Evolutionary conservation across 2,113 vertebrate species (phyloP).

Genomic region (Kryptolebias marmoratus): DNA sequence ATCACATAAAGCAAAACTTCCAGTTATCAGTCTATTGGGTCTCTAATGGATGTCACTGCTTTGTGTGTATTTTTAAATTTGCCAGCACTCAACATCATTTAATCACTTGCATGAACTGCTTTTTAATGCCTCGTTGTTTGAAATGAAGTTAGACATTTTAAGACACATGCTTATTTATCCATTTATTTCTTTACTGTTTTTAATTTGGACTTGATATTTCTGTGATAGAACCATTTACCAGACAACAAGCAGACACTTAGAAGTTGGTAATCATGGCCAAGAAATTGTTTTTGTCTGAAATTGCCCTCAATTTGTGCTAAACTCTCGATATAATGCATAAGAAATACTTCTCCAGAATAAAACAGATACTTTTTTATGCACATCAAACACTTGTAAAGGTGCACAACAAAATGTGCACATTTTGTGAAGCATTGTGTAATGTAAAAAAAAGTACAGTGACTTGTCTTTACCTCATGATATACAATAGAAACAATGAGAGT

Average conservation of each 20-base stretch:
- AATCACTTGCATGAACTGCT: not conserved
- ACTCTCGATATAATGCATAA: not conserved
- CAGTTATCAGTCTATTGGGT: not conserved
- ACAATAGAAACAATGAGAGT: no score
- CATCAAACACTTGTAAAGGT: not conserved
- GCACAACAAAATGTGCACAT: not conserved
- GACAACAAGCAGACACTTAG: conserved; percentile 18
- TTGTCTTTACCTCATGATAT: no score
- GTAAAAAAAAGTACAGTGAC: not conserved
- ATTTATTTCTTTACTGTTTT: not conserved
- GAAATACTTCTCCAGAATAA: not conserved
- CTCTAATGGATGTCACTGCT: conserved; percentile 1
- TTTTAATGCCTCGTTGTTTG: not conserved
- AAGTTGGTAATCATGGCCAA: conserved; percentile 1
- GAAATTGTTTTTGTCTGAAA: conserved; percentile 14
- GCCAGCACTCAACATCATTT: not conserved
- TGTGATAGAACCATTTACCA: conserved; percentile 21
- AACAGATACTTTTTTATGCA: not conserved
- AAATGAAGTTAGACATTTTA: conserved; percentile 6
- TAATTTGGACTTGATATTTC: not conserved
- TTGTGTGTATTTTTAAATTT: not conserved
- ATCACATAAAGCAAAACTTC: not conserved
- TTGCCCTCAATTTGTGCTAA: not conserved
- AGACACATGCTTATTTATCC: not conserved
- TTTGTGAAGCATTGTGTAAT: not conserved